phyloP scores from a whole-genome alignment of 2,888 invertebrate genomes.

The Erannis defoliaria region DNA sequence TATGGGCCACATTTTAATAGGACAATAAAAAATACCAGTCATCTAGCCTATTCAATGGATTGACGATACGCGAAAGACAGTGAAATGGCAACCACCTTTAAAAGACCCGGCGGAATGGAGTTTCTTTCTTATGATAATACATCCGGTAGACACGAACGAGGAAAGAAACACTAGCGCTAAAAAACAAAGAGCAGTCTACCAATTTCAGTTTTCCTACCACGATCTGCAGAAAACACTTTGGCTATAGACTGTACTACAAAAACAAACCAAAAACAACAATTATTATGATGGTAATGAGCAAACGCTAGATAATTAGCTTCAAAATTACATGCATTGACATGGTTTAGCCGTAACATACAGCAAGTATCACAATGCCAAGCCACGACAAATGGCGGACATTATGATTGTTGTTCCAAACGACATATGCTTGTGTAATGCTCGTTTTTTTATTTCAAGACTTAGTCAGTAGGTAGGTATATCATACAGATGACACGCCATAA shows the following conservation, averaged over 20 bases:
- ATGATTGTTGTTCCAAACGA: slow-evolving; percentile 18
- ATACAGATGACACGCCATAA: slow-evolving; percentile 5
- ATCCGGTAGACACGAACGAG: too few relatives aligned
- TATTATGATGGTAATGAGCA: slow-evolving; percentile 22
- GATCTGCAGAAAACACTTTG: background rate
- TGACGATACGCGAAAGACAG: too few relatives aligned
- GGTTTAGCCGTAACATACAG: background rate
- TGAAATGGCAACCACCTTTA: too few relatives aligned
- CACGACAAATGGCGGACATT: slow-evolving; percentile 8
- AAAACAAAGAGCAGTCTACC: background rate
- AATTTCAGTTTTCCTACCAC: background rate
- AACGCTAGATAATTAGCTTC: slow-evolving; percentile 5
- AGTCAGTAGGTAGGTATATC: background rate
- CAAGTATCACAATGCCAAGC: background rate
- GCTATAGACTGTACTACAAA: slow-evolving; percentile 6
- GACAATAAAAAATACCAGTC: too few relatives aligned
- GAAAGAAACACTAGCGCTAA: too few relatives aligned
- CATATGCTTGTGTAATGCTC: slow-evolving; percentile 19
- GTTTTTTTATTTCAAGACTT: slow-evolving; percentile 25
- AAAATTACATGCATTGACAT: slow-evolving; percentile 14
- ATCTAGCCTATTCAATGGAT: too few relatives aligned
- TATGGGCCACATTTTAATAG: too few relatives aligned
- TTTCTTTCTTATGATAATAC: too few relatives aligned
- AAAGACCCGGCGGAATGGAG: too few relatives aligned
- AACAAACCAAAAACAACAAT: slow-evolving; percentile 17